phyloP scores from a whole-genome alignment of 2,888 invertebrate species.

The Tetragnatha montana region DNA sequence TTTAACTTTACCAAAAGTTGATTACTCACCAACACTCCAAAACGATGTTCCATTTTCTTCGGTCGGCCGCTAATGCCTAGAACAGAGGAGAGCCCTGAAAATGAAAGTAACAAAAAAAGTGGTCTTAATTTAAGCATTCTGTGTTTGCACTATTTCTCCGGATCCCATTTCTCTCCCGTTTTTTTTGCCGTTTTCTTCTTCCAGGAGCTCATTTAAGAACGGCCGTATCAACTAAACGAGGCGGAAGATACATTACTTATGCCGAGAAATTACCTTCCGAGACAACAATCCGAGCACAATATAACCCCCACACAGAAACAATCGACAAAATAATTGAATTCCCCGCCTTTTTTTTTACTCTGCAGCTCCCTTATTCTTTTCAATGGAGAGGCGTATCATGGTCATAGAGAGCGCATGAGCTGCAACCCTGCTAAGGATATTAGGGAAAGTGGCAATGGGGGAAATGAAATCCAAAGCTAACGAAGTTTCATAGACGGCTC shows the following conservation, averaged over 20 bases:
- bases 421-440: too few species aligned
- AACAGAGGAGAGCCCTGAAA: neutral
- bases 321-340: constrained; percentile 71
- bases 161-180: neutral
- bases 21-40: neutral
- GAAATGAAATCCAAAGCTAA: too few species aligned
- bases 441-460: too few species aligned
- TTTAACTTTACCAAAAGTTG: too few species aligned
- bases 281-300: constrained; percentile 51
- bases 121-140: neutral
- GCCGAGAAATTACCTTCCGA: constrained; percentile 58
- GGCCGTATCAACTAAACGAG: constrained; percentile 48
- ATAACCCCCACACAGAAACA: constrained; percentile 38
- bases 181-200: constrained; percentile 3
- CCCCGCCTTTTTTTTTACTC: constrained; percentile 15
- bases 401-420: too few species aligned
- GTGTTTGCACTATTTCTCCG: neutral
- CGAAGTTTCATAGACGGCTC: too few species aligned
- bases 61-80: neutral
- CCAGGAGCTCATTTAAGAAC: constrained; percentile 20
- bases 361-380: constrained; percentile 2
- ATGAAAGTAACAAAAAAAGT: neutral
- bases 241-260: constrained; percentile 67
- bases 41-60: neutral
- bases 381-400: too few species aligned